phyloP scores from a whole-genome alignment of 2,797 vertebrate species.

The Avahi laniger region DNA sequence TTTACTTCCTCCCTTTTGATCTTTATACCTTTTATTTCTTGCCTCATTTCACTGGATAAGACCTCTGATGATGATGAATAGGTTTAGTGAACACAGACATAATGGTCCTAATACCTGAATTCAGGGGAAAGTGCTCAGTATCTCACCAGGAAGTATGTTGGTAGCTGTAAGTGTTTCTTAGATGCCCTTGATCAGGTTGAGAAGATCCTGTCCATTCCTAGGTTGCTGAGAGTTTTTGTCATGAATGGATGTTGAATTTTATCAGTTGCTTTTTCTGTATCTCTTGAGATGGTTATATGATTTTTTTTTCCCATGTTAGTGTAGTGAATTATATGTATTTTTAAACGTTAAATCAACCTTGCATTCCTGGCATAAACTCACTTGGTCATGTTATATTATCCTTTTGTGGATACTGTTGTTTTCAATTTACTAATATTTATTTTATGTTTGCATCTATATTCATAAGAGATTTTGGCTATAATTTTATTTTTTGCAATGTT shows the following conservation, averaged over 20 bases:
- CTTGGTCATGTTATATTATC: not conserved
- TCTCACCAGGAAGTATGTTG: not conserved
- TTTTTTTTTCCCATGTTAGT: not conserved
- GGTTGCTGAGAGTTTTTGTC: not conserved
- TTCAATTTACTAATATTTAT: constrained; percentile 15
- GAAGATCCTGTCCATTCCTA: not conserved
- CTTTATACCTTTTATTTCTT: not conserved
- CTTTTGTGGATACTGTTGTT: not conserved
- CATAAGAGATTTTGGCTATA: not conserved
- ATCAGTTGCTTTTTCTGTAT: not conserved
- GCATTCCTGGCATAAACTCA: not conserved
- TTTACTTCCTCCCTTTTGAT: not conserved
- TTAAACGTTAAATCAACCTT: constrained; percentile 34
- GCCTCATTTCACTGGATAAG: not conserved
- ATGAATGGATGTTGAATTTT: constrained; percentile 33
- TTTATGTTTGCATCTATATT: constrained; percentile 8
- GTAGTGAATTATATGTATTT: constrained; percentile 34
- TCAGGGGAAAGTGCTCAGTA: not conserved
- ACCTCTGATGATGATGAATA: not conserved
- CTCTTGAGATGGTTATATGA: not conserved
- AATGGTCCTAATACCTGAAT: not conserved
- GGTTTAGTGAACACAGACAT: not conserved
- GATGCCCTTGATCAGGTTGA: not conserved
- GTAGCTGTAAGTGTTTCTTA: not conserved
- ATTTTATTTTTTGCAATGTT: constrained; percentile 16